These are phyloP conservation scores for Cyprinus carpio DNA, from an alignment of 2,113 vertebrate species.

Conservation along the genomic window DNA sequence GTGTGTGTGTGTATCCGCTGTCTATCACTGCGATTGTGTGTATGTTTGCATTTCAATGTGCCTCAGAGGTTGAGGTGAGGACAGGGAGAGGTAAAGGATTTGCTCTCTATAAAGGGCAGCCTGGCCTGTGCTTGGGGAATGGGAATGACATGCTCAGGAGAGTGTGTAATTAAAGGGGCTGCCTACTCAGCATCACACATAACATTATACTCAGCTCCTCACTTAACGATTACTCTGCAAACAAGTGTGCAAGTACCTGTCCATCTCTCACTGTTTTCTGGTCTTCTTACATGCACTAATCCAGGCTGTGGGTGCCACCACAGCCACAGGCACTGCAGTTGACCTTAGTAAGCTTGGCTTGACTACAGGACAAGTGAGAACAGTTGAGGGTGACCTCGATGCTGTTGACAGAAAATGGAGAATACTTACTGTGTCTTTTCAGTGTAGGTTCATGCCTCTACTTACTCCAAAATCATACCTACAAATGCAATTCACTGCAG, in stretches of 20 bases:
- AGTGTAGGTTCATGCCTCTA: neutral
- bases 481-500: neutral
- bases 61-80: conserved; percentile 33
- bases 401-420: neutral
- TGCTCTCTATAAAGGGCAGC: conserved; percentile 46
- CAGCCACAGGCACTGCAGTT: neutral
- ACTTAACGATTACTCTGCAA: conserved; percentile 54
- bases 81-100: conserved; percentile 22
- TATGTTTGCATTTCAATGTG: conserved; percentile 35
- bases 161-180: conserved; percentile 61
- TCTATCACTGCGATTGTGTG: conserved; percentile 8
- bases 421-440: conserved; percentile 11
- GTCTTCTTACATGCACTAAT: conserved; percentile 2
- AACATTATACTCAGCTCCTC: conserved; percentile 45
- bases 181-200: conserved; percentile 57
- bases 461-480: neutral
- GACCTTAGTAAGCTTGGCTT: conserved; percentile 31
- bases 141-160: conserved; percentile 57
- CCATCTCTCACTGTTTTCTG: neutral
- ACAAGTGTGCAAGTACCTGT: conserved; percentile 25
- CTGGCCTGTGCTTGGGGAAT: conserved; percentile 34
- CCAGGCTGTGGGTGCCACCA: neutral
- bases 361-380: conserved; percentile 3
- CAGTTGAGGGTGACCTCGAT: conserved; percentile 23
- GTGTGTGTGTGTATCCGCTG: neutral